phyloP scores from a whole-genome alignment of 2,113 vertebrate species.

The Physeter macrocephalus region DNA sequence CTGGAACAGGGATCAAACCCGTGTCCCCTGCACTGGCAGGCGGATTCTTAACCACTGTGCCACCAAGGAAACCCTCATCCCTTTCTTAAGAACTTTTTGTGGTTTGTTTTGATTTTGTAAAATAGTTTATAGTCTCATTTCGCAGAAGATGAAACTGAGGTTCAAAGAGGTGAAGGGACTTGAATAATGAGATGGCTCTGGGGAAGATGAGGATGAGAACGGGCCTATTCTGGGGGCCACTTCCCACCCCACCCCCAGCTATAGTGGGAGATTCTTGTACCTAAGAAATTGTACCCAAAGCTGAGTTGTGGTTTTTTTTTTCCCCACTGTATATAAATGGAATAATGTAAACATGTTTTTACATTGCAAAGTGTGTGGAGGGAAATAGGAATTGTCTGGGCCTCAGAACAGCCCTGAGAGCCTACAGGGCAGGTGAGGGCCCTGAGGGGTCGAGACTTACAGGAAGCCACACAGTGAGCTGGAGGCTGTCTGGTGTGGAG shows the following conservation, averaged over 20 bases:
- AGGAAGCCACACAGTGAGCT: background rate
- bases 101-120: background rate
- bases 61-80: too few relatives aligned
- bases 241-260: background rate
- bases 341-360: background rate
- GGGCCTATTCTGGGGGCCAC: background rate
- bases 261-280: background rate
- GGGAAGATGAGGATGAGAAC: accelerated
- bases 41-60: too few relatives aligned
- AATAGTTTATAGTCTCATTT: background rate
- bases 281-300: background rate
- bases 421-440: background rate
- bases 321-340: background rate
- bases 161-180: background rate
- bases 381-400: background rate
- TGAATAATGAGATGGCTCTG: background rate
- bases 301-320: background rate
- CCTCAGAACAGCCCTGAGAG: background rate
- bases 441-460: accelerated
- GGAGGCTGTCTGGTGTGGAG: background rate
- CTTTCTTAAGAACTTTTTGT: background rate
- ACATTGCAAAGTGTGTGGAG: background rate
- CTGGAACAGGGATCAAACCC: too few relatives aligned
- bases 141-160: background rate
- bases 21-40: too few relatives aligned